These are phyloP conservation scores for Dromococcyx pavoninus DNA, from an alignment of 2,797 vertebrate genomes.

Conservation along the genomic window DNA sequence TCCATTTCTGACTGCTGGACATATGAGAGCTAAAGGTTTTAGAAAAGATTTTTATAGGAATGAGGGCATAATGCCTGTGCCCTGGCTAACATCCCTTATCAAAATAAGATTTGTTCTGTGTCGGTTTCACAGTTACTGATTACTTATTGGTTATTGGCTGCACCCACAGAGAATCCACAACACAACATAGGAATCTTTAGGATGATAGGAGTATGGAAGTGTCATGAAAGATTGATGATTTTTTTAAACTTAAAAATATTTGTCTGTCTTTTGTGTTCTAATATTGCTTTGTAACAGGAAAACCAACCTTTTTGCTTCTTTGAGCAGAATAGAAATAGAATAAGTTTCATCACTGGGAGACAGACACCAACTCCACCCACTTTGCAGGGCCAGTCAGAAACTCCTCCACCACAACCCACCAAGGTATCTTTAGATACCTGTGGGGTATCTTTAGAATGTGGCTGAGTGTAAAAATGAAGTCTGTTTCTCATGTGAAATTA, in stretches of 20 bases:
- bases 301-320: neutral
- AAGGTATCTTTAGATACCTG: neutral
- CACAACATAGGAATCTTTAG: neutral
- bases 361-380: neutral
- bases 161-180: neutral
- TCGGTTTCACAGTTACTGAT: conserved; percentile 40
- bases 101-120: conserved; percentile 56
- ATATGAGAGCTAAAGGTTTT: conserved; percentile 28
- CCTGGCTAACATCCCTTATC: conserved; percentile 22
- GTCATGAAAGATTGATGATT: neutral
- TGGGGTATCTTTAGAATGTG: neutral
- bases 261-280: conserved; percentile 30
- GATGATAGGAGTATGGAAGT: neutral
- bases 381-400: neutral
- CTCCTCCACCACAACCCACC: neutral
- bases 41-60: conserved; percentile 7
- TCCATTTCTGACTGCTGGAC: neutral
- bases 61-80: neutral
- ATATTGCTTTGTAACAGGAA: neutral
- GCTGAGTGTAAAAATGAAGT: neutral
- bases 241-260: conserved; percentile 5
- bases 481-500: neutral
- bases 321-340: neutral
- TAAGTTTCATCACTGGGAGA: neutral
- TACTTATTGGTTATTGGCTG: neutral